A percentile compares a stretch with the other conserved stretches of the same genome.
Conservation (phyloP, 2,888 invertebrate species). For the Priapulus caudatus region DNA sequence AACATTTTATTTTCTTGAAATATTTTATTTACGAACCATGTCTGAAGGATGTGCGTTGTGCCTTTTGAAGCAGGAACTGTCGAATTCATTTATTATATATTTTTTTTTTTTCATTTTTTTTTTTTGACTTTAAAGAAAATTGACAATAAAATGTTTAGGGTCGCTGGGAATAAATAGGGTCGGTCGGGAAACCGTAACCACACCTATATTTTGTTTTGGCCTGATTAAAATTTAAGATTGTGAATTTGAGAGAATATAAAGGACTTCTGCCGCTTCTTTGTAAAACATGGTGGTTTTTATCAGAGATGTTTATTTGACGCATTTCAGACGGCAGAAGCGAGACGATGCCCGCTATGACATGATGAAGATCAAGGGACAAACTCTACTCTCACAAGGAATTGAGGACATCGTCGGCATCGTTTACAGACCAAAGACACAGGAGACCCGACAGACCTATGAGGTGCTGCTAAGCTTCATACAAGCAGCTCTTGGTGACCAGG, state of each 20-base stretch:
- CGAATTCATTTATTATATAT: no score
- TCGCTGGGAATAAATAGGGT: no score
- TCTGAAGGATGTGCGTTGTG: no score
- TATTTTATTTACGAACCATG: no score
- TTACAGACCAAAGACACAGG: conserved; percentile 91
- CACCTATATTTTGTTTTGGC: no score
- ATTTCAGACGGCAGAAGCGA: conserved; percentile 34
- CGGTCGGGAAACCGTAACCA: no score
- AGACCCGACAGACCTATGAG: conserved; percentile 94
- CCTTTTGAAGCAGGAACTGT: no score
- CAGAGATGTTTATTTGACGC: conserved; percentile 7
- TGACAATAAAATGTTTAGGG: no score
- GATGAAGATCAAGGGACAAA: conserved; percentile 19
- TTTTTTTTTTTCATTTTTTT: conserved; percentile 21
- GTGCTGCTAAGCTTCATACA: conserved; percentile 89
- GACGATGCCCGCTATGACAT: conserved; percentile 81
- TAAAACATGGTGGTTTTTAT: not conserved
- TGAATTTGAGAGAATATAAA: conserved; percentile 7
- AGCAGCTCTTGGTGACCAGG: conserved; percentile 82
- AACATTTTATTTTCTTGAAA: no score
- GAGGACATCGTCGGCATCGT: conserved; percentile 89
- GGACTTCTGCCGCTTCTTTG: not conserved
- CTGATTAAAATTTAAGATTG: conserved; percentile 8
- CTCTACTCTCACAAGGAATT: conserved; percentile 68
- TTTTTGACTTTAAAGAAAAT: no score